These are phyloP conservation scores for Amphilophus citrinellus DNA, from an alignment of 2,113 vertebrate genomes.

Conservation along the genomic window DNA sequence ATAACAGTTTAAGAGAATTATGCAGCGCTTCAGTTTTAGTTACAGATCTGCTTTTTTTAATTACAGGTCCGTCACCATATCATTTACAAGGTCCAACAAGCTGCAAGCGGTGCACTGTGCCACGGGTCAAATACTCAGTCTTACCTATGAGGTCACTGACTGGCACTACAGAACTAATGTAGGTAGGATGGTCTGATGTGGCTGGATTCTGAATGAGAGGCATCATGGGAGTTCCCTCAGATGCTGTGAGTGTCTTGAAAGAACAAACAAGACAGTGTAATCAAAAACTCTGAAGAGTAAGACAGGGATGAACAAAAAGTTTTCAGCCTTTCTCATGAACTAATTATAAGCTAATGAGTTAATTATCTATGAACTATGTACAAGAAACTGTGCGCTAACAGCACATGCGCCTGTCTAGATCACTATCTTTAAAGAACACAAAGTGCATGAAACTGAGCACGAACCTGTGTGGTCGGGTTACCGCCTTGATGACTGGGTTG, in stretches of 20 bases:
- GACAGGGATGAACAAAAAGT: neutral
- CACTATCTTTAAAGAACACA: slow-evolving; percentile 7
- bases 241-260: slow-evolving; percentile 37
- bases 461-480: slow-evolving; percentile 56
- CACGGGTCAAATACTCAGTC: neutral
- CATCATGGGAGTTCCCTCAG: slow-evolving; percentile 51
- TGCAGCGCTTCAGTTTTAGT: neutral
- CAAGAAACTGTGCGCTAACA: slow-evolving; percentile 20
- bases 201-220: slow-evolving; percentile 1
- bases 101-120: neutral
- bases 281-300: neutral
- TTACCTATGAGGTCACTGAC: slow-evolving; percentile 34
- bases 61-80: neutral
- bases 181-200: neutral
- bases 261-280: neutral
- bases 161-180: neutral
- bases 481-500: slow-evolving; percentile 21
- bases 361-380: slow-evolving; percentile 12
- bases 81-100: neutral
- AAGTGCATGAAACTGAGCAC: slow-evolving; percentile 37
- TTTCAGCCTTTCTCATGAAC: neutral
- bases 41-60: neutral
- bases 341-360: neutral
- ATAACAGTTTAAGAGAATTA: neutral
- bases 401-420: neutral